Percentiles rank a stretch among this genome's conserved stretches.
Conservation (phyloP, 2,888 invertebrate genomes). For the Punctoribates punctum region DNA sequence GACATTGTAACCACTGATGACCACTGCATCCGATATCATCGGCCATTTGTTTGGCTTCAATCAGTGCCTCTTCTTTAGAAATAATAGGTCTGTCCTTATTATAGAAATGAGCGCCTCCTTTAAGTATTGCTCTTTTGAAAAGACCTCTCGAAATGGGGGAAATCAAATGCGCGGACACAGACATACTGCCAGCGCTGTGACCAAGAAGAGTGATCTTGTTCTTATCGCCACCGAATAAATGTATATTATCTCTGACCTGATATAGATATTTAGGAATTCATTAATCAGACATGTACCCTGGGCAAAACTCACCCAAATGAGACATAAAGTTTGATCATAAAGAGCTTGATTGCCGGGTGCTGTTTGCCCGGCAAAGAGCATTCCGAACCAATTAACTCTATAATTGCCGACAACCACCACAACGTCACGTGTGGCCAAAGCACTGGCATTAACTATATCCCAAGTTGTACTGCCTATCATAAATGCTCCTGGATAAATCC, state of each 20-base stretch:
- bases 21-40: neutral
- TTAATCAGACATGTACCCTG: no score
- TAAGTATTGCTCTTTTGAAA: constrained; percentile 38
- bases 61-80: neutral
- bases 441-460: no score
- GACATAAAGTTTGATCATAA: no score
- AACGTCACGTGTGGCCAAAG: no score
- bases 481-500: no score
- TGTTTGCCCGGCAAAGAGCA: no score
- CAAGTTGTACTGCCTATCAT: no score
- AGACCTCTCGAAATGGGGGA: constrained; percentile 26
- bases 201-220: constrained; percentile 56
- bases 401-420: no score
- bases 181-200: constrained; percentile 54
- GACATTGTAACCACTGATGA: constrained; percentile 2
- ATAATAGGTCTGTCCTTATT: neutral
- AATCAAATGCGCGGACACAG: neutral
- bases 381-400: no score
- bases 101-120: neutral
- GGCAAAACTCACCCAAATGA: no score
- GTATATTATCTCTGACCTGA: constrained; percentile 50
- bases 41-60: neutral
- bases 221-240: constrained; percentile 52
- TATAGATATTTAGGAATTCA: no score
- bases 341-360: no score